phyloP scores from a whole-genome alignment of 2,113 vertebrate species.

The Psittacus erithacus region DNA sequence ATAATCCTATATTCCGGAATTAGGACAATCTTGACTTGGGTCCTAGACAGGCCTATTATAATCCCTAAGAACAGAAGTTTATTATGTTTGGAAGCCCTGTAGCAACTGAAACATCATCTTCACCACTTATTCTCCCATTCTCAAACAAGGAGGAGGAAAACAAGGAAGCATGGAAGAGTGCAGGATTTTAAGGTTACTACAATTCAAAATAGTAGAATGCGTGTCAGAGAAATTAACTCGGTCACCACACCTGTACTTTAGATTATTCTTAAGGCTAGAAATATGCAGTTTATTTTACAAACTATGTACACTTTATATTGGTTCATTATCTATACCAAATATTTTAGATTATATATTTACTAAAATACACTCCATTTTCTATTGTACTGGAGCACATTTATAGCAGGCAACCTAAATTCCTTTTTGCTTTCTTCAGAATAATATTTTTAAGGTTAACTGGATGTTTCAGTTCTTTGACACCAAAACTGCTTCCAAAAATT shows the following conservation, averaged over 20 bases:
- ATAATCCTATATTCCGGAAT: background rate
- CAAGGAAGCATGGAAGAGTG: background rate
- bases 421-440: background rate
- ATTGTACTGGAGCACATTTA: background rate
- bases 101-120: fast-evolving
- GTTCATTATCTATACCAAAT: background rate
- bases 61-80: background rate
- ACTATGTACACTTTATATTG: background rate
- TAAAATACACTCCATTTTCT: background rate
- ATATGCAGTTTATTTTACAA: background rate
- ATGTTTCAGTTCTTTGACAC: background rate
- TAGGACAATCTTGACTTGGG: background rate
- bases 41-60: fast-evolving
- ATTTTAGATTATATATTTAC: background rate
- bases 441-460: background rate
- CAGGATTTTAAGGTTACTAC: background rate
- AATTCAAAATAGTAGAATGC: background rate
- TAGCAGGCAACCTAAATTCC: background rate
- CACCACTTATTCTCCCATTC: background rate
- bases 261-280: background rate
- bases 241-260: background rate
- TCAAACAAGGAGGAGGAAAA: background rate
- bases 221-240: background rate
- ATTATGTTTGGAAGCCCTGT: background rate
- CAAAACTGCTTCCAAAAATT: background rate